Base-by-base conservation (phyloP, 2,113 vertebrate genomes). In the Pollachius pollachius region DNA sequence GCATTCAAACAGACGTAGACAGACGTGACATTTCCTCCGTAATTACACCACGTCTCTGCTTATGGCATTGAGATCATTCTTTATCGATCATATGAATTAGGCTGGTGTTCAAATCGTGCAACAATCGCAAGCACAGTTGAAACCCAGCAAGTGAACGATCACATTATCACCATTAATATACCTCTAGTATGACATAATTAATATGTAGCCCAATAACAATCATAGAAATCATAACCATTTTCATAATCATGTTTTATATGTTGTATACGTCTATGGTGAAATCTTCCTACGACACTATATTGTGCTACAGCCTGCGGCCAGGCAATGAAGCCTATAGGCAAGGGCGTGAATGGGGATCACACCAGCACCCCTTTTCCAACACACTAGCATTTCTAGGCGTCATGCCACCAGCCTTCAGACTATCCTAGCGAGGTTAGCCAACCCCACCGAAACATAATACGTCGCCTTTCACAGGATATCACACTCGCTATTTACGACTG, bases 361-460 rank as follows among this genome's bases (percentile, higher is more conserved):
- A 27, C 52, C 69, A 16, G 25, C 0, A 67, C 18, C 34, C 56
- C 21, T 37, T 21, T 66, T 63, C 59, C 58, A 62, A 57, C 67
- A 58, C 70, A 41, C 80, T 72, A 70, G 77, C 68, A 78, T 82
- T 80, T 82, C 65, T 66, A 72, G 69, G 70, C 84, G 78, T 84
- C 84, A 73, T 81, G 62, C 75, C 78, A 75, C 78, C 77, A 80
- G 84, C 79, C 82, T 85, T 82, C 79, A 78, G 82, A 87, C 80
- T 63, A 75, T 80, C 77, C 83, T 67, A 78, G 67, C 77, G 71
- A 78, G 81, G 86, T 82, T 90, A 90, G 89, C 87, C 81, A 80
- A 81, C 82, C 73, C 75, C 78, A 56, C 15, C 78, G 80, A 81
- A 88, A 91, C 85, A 82, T 74, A 87, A 93, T 69, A 81, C 84